Evolutionary conservation across 2,797 vertebrate species (phyloP).

Genomic region (Lateolabrax maculatus): DNA sequence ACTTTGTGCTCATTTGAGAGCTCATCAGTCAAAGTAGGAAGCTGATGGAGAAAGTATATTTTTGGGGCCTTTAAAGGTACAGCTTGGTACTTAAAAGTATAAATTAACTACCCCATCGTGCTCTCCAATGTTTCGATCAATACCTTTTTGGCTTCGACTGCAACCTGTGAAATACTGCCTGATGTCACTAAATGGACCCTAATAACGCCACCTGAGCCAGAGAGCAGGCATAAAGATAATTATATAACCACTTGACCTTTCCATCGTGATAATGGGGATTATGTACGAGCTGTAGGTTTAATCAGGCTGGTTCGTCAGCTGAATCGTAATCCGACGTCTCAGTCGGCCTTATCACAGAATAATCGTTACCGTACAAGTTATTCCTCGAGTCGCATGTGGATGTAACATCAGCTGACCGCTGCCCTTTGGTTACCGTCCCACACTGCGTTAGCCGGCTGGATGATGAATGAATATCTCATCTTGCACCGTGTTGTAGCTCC

Average conservation of each 20-base stretch:
- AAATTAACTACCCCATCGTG: neutral
- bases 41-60: neutral
- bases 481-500: conserved; percentile 17
- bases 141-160: neutral
- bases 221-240: neutral
- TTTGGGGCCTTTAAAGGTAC: neutral
- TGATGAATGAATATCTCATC: conserved; percentile 63
- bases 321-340: neutral
- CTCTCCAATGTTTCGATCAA: conserved; percentile 25
- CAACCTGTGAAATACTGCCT: neutral
- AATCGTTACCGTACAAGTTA: conserved; percentile 27
- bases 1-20: neutral
- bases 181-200: neutral
- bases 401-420: conserved; percentile 42
- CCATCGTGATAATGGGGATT: neutral
- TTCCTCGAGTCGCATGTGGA: conserved; percentile 29
- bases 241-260: conserved; percentile 15
- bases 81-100: neutral
- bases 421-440: conserved; percentile 28
- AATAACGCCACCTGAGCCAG: conserved; percentile 11
- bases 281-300: conserved; percentile 4
- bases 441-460: conserved; percentile 14
- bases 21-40: neutral
- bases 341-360: no score
- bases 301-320: neutral